Evolutionary conservation across 1,140 invertebrate species (phyloP), one percentile per base, ranked within the genome.

Genomic region (Drosophila kohkoa): DNA sequence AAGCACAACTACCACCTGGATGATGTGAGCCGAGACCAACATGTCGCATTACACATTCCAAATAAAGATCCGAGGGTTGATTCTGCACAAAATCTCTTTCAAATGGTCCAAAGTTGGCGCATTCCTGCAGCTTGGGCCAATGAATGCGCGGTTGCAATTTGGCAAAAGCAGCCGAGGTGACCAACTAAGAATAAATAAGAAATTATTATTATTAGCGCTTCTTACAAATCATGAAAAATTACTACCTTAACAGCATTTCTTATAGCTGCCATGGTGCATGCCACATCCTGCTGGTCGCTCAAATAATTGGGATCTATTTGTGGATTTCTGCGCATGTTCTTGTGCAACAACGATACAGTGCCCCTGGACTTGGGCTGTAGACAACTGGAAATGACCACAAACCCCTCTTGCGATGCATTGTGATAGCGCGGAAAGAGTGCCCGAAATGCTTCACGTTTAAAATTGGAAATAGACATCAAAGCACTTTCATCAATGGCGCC

Each of bases 241-340:
- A 5, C n/a, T 10, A 86, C 91, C 62, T 93, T 85, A 5, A 95
- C 91, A 0, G 93, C 94, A 35, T 95, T 86, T 54, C 94, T 94
- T 46, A 96, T 93, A 3, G 95, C 95, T 87, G 93, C 92, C 11
- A 95, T 93, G 62, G 95, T 95, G 79, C 96, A 96, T 5, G 83
- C 72, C 3, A 96, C 88, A 82, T 97, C 96, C 10, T 93, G 91
- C 0, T 92, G 72, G 2, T 94, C 79, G 10, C 94, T 92, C n/a
- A 97, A 91, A 86, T 97, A 97, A 48, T 95, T 95, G 0, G 97
- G 96, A 92, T 98, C 95, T 13, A 98, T 96, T 5, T 94, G 88
- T 0, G 96, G 96, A 46, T 94, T 93, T 1, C 90, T 89, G 0
- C 91, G 90, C 20, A 96, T 95, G 83, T 95, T 94, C 8, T 79